Conservation (phyloP, 1,140 invertebrate species). For the Zeugodacus cucurbitae region DNA sequence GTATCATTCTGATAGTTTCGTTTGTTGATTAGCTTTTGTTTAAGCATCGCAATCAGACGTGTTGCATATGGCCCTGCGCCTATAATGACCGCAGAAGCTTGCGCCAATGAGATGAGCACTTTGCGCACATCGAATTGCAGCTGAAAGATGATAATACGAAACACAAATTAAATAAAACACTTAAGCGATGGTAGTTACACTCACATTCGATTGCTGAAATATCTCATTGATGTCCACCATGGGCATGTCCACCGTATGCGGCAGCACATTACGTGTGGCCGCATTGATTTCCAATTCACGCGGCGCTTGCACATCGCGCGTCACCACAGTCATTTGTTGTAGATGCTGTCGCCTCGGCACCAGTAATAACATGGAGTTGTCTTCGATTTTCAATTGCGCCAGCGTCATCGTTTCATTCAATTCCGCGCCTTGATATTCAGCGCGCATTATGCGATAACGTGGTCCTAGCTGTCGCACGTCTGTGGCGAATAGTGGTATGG, state of each 20-base stretch:
- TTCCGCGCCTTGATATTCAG: constrained; percentile 57
- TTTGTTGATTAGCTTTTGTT: constrained; percentile 60
- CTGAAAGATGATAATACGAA: constrained; percentile 41
- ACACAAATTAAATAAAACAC: background rate
- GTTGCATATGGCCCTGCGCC: constrained; percentile 61
- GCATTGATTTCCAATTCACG: constrained; percentile 55
- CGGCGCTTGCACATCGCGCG: constrained; percentile 55
- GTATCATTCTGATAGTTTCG: constrained; percentile 60
- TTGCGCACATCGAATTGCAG: constrained; percentile 65
- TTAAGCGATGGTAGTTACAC: background rate
- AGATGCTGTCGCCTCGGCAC: constrained; percentile 52
- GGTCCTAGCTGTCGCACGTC: constrained; percentile 58
- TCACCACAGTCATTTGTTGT: constrained; percentile 48
- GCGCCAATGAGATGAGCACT: constrained; percentile 62
- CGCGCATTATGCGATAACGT: constrained; percentile 57
- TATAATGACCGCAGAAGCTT: constrained; percentile 60
- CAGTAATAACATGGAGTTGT: constrained; percentile 60
- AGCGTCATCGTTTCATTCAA: constrained; percentile 56
- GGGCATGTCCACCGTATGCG: constrained; percentile 48
- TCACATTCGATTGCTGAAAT: constrained; percentile 64
- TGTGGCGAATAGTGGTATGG: constrained; percentile 59
- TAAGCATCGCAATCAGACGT: constrained; percentile 62
- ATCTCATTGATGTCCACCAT: constrained; percentile 63
- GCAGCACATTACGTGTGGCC: constrained; percentile 53
- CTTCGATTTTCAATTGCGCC: constrained; percentile 52